These are phyloP conservation scores for Rallus crepitans DNA, from an alignment of 2,797 vertebrate species.

Conservation along the genomic window DNA sequence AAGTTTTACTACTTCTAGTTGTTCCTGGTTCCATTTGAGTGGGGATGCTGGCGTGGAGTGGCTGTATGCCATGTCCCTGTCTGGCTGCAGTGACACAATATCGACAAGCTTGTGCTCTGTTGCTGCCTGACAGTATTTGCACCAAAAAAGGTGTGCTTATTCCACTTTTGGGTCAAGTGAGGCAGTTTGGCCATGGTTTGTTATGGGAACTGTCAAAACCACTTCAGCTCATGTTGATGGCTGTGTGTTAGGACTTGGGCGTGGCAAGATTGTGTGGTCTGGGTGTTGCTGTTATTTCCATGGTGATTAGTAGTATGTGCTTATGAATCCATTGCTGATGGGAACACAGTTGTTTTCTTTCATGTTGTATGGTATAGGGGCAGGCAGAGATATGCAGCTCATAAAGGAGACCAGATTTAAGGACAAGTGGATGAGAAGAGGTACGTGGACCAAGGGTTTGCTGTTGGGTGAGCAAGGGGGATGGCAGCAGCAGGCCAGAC, in stretches of 20 bases:
- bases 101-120: neutral
- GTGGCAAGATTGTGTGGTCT: neutral
- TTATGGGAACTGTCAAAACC: neutral
- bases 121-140: neutral
- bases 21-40: neutral
- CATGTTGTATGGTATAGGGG: neutral
- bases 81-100: fast-evolving
- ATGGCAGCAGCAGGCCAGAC: neutral
- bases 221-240: neutral
- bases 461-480: neutral
- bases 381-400: neutral
- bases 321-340: neutral
- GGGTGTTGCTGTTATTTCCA: neutral
- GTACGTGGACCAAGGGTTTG: fast-evolving
- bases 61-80: neutral
- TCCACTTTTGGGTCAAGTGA: neutral
- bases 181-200: neutral
- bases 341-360: neutral
- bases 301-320: neutral
- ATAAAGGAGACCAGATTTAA: neutral
- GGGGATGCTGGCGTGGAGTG: neutral
- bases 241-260: neutral
- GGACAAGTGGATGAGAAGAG: neutral
- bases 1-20: neutral
- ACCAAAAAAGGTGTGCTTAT: neutral